Percentiles rank a stretch among this genome's conserved stretches.
phyloP scores from a whole-genome alignment of 2,888 invertebrate genomes.

The Corbicula japonica region DNA sequence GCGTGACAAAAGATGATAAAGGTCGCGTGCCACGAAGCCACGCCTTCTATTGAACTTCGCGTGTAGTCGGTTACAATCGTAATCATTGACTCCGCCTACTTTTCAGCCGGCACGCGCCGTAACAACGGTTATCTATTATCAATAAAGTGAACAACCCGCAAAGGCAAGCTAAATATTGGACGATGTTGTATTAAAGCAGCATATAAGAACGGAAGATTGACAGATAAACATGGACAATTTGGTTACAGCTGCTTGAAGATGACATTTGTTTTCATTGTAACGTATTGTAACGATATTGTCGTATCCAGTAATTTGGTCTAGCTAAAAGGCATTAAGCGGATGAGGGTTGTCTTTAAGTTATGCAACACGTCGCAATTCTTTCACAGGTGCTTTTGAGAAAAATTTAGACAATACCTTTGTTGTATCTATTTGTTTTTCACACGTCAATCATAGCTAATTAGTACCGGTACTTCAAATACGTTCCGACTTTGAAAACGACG shows the following conservation, averaged over 20 bases:
- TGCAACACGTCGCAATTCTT: constrained; percentile 32
- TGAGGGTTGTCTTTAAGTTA: constrained; percentile 38
- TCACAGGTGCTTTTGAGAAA: constrained; percentile 56
- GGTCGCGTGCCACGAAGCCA: constrained; percentile 66
- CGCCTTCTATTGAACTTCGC: constrained; percentile 61
- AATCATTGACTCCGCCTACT: constrained; percentile 50
- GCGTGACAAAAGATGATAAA: constrained; percentile 68
- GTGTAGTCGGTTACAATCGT: constrained; percentile 63
- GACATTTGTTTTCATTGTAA: constrained; percentile 63
- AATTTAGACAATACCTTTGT: constrained; percentile 27
- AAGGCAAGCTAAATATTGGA: constrained; percentile 58
- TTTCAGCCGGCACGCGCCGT: constrained; percentile 55
- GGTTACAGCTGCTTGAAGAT: constrained; percentile 63
- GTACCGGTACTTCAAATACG: too few relatives aligned
- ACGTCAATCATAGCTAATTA: constrained; percentile 26
- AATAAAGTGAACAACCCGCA: constrained; percentile 52
- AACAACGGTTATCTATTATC: constrained; percentile 55
- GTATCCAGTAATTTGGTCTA: constrained; percentile 39
- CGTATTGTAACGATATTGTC: constrained; percentile 50
- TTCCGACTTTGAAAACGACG: too few relatives aligned
- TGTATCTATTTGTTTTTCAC: constrained; percentile 39
- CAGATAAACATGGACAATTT: constrained; percentile 59
- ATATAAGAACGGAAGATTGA: constrained; percentile 57
- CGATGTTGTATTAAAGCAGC: constrained; percentile 51
- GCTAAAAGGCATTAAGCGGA: constrained; percentile 47